Base-by-base conservation (phyloP, 2,797 vertebrate genomes). In the Rhodeus uyekii region DNA sequence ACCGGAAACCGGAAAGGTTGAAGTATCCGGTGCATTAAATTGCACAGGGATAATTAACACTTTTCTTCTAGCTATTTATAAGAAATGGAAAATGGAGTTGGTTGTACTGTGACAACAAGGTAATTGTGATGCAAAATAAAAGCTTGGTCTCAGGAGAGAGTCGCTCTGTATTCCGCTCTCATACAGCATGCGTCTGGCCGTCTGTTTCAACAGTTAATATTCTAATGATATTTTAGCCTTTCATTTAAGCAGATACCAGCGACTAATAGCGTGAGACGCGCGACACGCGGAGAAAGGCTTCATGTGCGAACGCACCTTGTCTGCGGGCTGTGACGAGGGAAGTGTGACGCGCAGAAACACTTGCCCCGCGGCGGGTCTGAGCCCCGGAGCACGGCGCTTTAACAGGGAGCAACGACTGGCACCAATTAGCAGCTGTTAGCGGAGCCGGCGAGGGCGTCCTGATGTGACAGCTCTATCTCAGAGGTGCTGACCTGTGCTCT, bases 41-140 rank as follows among this genome's bases (percentile, higher is more conserved):
- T 95, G 96, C 97, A 98, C 97, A 95, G 95, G 96, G 96, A 98
- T 98, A 99, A 99, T 99, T 99, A 99, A 98, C 99, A 98, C 96
- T 98, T 97, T 96, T 98, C 97, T 98, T 95, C 95, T 96, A 96
- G 97, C 97, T 98, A 96, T 99, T 99, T 98, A 98, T 97, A 94
- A 94, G 95, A 96, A 96, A 97, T 96, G 95, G 96, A 96, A 99
- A 98, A 97, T 95, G 95, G 92, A 96, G 95, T 96, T 93, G 89
- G 95, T 96, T 96, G 95, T 95, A 95, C 95, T 96, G 96, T 95
- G 95, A 96, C 95, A 96, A 95, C 91, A 93, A 89, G 93, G 95
- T 96, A 94, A 94, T 96, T 96, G 96, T 92, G 92, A 92, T 91
- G 93, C 90, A 91, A 87, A 88, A 87, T 74, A 93, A 94, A 94